Evolutionary conservation across 2,113 vertebrate species (phyloP).

Genomic region (Gymnogyps californianus): DNA sequence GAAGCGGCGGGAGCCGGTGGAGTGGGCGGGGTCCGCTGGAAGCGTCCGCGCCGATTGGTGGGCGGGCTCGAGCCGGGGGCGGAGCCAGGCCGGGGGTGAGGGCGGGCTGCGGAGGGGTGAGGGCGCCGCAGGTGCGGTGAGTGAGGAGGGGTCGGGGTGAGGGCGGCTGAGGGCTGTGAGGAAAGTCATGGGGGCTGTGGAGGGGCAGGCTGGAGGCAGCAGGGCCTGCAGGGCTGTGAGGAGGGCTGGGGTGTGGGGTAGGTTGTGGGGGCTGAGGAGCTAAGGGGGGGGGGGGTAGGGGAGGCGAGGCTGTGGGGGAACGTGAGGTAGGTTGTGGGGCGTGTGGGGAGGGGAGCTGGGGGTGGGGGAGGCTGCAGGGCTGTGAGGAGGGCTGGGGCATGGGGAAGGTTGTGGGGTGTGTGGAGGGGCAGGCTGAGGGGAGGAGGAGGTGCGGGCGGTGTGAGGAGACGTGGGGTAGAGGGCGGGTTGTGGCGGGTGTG

Average conservation of each 20-base stretch:
- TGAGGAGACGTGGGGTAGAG: too few species aligned
- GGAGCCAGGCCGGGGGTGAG: neutral
- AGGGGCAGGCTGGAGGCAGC: neutral
- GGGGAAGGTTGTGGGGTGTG: too few species aligned
- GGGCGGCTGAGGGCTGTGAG: neutral
- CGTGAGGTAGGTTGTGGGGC: neutral
- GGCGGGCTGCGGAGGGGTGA: neutral
- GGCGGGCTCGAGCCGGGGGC: rapidly evolving
- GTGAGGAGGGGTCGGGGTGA: neutral
- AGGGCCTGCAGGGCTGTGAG: too few species aligned
- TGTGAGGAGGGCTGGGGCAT: too few species aligned
- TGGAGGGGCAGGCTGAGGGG: too few species aligned
- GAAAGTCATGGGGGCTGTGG: neutral
- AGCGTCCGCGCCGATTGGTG: neutral
- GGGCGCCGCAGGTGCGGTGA: too few species aligned
- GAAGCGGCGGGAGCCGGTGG: rapidly evolving
- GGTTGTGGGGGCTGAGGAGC: too few species aligned
- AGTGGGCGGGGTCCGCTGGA: neutral
- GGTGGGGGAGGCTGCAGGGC: neutral
- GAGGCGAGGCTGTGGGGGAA: too few species aligned
- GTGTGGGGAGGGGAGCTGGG: too few species aligned
- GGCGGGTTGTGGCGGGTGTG: too few species aligned
- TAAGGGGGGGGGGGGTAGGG: neutral
- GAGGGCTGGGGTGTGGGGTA: too few species aligned
- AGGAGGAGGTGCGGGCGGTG: too few species aligned